These are phyloP conservation scores for Sylvilagus floridanus DNA, from an alignment of 2,797 vertebrate genomes.

Conservation along the genomic window DNA sequence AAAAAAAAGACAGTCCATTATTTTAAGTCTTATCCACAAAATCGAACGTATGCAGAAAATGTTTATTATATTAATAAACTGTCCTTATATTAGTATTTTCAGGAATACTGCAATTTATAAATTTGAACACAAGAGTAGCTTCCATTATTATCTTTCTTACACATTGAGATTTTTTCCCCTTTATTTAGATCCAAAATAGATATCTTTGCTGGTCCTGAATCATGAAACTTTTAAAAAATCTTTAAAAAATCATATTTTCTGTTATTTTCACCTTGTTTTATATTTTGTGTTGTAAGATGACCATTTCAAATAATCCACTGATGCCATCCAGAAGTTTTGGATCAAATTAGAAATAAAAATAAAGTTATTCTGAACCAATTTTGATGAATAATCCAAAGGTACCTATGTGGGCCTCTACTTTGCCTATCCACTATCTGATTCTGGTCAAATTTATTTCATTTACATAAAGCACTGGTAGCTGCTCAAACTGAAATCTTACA, in stretches of 20 bases:
- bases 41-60: background rate
- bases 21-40: slow-evolving; percentile 1
- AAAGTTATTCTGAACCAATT: background rate
- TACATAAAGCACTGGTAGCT: background rate
- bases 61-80: background rate
- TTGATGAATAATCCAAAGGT: background rate
- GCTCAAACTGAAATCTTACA: slow-evolving; percentile 48
- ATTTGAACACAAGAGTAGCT: background rate
- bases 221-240: background rate
- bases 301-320: background rate
- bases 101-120: background rate
- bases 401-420: background rate
- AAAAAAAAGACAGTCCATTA: slow-evolving; percentile 54
- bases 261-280: background rate
- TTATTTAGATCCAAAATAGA: slow-evolving; percentile 32
- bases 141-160: background rate
- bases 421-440: background rate
- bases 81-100: background rate
- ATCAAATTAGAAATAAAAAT: slow-evolving; percentile 8
- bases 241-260: background rate
- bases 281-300: background rate
- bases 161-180: background rate
- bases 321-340: background rate
- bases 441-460: slow-evolving; percentile 22
- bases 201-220: background rate